Conservation (phyloP, 2,888 invertebrate species). For the Branchellion lobata region DNA sequence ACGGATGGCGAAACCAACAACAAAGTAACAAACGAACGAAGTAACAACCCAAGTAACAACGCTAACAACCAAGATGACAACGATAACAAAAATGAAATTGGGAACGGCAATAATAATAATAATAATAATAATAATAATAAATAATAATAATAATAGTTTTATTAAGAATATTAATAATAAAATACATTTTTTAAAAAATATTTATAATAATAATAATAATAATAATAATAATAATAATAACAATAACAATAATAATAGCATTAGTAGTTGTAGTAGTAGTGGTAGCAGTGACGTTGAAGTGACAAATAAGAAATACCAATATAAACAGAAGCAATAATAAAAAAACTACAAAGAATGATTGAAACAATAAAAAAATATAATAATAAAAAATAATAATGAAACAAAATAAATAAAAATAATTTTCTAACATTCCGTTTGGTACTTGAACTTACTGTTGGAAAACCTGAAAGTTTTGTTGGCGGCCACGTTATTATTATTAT, state of each 20-base stretch:
- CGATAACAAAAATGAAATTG: slow-evolving; percentile 15
- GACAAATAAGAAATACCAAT: neutral
- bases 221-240: neutral
- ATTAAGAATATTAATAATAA: neutral
- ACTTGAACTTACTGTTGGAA: slow-evolving; percentile 11
- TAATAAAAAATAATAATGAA: neutral
- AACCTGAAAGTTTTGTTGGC: neutral
- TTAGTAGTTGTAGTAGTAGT: neutral
- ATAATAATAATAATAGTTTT: neutral
- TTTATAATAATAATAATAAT: neutral
- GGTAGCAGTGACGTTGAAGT: neutral
- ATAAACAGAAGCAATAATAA: neutral
- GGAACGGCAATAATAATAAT: neutral
- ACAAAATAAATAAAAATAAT: neutral
- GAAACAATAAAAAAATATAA: neutral
- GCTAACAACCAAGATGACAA: neutral
- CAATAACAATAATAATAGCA: neutral
- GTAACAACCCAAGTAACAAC: no score
- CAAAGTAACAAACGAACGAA: no score
- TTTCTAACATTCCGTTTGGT: slow-evolving; percentile 39
- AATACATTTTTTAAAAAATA: neutral
- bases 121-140: neutral
- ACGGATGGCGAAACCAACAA: no score
- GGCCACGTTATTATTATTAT: neutral
- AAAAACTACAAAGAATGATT: neutral